Base-by-base conservation (phyloP, 1,140 invertebrate species). In the Bicyclus anynana region DNA sequence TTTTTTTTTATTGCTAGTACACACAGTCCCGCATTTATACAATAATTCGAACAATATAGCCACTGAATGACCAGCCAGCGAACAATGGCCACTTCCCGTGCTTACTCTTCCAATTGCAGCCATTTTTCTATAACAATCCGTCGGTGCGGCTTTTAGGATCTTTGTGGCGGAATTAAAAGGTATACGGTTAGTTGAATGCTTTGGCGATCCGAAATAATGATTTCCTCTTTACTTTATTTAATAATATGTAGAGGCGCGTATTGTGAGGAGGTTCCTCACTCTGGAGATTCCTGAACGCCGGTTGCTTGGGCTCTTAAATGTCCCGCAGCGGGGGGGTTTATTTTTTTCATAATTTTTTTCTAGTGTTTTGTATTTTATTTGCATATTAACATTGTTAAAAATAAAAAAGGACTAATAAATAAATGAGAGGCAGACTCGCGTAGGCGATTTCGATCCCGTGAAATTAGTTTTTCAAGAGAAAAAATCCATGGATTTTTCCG, bases 181-280 rank as follows among this genome's bases (percentile, higher is more conserved):
- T 70, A 64, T 70, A 64, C 67, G 62, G 62, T 57, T 69, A 56
- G 16, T 16, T 44, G 64, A 63, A 67, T 65, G 65, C 53, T 72
- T 67, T 62, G 68, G 64, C 67, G 68, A 72, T 65, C 65, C 72
- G 72, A 72, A 65, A 72, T 77, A 79, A 79, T 77, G 77, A 71
- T 73, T 77, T 77, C 71, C 74, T 67, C 70, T 68, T 60, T 48
- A 16, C 40, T 10, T 33, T 33, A 12, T 33, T 33, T 1, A 12
- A 10, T 4, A 33, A 33, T 33, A 12, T 7, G 10, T 7, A 33
- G 7, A 33, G n/a, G n/a, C n/a, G n/a, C n/a, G n/a, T n/a, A n/a
- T n/a, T n/a, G n/a, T n/a, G n/a, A n/a, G n/a, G n/a, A n/a, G n/a
- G n/a, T n/a, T n/a, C n/a, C n/a, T n/a, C n/a, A n/a, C n/a, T n/a